phyloP scores from a whole-genome alignment of 2,113 vertebrate genomes.

The Burhinus oedicnemus region DNA sequence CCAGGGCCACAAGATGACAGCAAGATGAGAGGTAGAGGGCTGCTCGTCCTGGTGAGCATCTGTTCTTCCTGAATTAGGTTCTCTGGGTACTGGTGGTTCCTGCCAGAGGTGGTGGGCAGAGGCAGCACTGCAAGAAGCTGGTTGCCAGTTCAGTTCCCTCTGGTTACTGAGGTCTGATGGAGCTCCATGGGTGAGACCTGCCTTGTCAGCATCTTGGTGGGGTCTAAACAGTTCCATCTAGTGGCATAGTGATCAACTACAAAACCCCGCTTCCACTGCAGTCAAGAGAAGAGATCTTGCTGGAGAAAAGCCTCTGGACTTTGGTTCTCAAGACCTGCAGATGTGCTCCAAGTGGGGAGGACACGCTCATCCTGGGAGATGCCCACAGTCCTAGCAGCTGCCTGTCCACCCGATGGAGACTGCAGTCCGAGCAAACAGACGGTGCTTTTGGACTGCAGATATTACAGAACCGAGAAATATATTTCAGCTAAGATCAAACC shows the following conservation, averaged over 20 bases:
- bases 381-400: not conserved
- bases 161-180: not conserved
- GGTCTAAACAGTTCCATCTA: not conserved
- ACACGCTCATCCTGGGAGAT: not conserved
- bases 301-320: not conserved
- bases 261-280: not conserved
- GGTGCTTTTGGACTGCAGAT: not conserved
- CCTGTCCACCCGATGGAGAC: not conserved
- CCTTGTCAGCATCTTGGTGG: not conserved
- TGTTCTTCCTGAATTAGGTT: not conserved
- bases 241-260: not conserved
- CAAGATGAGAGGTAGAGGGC: not conserved
- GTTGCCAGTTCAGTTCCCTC: not conserved
- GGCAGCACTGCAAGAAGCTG: not conserved
- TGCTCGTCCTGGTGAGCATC: not conserved
- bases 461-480: rapidly evolving
- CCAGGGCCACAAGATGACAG: rapidly evolving
- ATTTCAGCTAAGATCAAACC: not conserved
- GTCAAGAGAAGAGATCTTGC: not conserved
- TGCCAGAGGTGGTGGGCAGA: not conserved
- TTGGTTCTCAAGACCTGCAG: not conserved
- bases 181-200: not conserved
- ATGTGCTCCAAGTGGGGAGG: not conserved
- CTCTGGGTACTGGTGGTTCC: not conserved
- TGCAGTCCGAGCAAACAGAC: rapidly evolving